Evolutionary conservation across 2,888 invertebrate species (phyloP), one percentile per base, ranked within the genome.

Genomic region (Mesochorus sp.): DNA sequence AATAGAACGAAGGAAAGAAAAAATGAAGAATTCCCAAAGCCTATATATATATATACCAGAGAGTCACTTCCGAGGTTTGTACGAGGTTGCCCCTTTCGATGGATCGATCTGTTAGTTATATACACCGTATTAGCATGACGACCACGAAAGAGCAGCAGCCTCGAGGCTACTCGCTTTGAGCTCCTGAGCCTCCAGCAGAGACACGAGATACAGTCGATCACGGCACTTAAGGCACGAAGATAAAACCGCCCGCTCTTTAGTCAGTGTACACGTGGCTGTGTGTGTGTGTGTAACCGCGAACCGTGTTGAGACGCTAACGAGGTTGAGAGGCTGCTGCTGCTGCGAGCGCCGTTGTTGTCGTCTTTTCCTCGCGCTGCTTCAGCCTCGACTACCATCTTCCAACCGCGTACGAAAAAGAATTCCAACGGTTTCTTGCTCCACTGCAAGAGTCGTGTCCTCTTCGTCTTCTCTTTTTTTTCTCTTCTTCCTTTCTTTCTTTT

Each of bases 181-280:
- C 28, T 61, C 19, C 3, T 26, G 42, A 28, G 47, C 37, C 12
- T 51, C 47, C 28, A 70, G 71, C 62, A 68, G 79, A 78, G 37
- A 80, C 80, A 78, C 78, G 80, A 80, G 84, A 84, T 74, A 79
- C 85, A 83, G 83, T 84, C 82, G 82, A 86, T 86, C 87, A 83
- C 87, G 84, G 83, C 85, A 87, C 88, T 87, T 83, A 84, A 84
- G 84, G 81, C 76, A 76, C 83, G 76, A 75, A 81, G 82, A 86
- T 87, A 87, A 86, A 79, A 87, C 80, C 76, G 79, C 34, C 61
- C 57, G 68, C 75, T 57, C 57, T 28, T 67, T 28, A 68, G 37
- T 44, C 42, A 44, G 21, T 34, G 61, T 37, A 19, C 37, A 47
- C n/a, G 28, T 44, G 10, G 4, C n/a, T 12, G 14, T 14, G 19